Base-by-base conservation (phyloP, 2,797 vertebrate species). In the Schizothorax lantsangensis region DNA sequence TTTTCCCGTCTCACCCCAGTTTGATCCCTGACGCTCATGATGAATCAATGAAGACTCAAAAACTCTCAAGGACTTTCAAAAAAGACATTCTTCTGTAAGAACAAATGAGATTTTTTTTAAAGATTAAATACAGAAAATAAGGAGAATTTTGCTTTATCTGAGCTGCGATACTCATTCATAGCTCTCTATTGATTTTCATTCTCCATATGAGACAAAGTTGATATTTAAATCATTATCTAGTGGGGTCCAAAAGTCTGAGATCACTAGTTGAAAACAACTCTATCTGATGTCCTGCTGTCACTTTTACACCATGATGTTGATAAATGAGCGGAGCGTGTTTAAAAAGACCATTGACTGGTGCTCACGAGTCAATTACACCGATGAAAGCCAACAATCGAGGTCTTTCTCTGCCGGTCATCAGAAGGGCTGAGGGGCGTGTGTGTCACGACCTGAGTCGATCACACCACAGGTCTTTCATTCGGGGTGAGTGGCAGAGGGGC, bases 321-420 rank as follows among this genome's bases (percentile, higher is more conserved):
- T 82, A 36, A 85, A 89, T 85, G 78, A 82, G 78, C 1, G 2
- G 14, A 77, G 78, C 38, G 1, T 36, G 26, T 45, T 78, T 77
- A 33, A 81, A 78, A 84, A 80, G 54, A n/a, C 17, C 81, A 87
- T 43, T 72, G 78, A 84, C 40, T 38, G 38, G 15, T 12, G 30
- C 49, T 83, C 69, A 72, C 30, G 7, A 47, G n/a, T 72, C 52
- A 71, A 43, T 82, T 72, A 52, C 57, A 40, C 79, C 43, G 45
- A 36, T n/a, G 23, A 45, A 77, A 59, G 64, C 33, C 40, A 83
- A 89, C 85, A 81, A 75, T 82, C 6, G 43, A 33, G 2, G 9
- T 43, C 69, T 43, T 79, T 84, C 26, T 81, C 54, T 81, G 33
- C 3, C 21, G 26, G 40, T 59, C 62, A 74, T 30, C 59, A 47